These are phyloP conservation scores for Cheilosia urbana DNA, from an alignment of 2,888 invertebrate genomes.

Conservation along the genomic window DNA sequence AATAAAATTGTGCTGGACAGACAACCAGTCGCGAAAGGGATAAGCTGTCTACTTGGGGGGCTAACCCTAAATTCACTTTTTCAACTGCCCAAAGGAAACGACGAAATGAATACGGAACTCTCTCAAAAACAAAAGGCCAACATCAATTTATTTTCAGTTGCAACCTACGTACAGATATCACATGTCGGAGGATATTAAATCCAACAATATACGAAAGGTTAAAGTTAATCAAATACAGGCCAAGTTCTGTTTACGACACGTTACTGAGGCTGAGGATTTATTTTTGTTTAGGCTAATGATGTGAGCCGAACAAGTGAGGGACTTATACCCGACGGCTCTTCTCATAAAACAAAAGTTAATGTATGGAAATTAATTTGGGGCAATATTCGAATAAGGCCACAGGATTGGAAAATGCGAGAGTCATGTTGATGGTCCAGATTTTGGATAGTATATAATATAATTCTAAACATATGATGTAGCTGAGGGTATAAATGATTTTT, in stretches of 20 bases:
- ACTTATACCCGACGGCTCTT: too few species aligned
- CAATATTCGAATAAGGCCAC: background rate
- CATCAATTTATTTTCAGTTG: constrained; percentile 14
- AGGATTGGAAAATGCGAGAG: constrained; percentile 18
- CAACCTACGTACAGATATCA: background rate
- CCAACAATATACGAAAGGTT: constrained; percentile 64
- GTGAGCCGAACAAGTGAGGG: too few species aligned
- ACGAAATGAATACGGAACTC: background rate
- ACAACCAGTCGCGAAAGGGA: constrained; percentile 8
- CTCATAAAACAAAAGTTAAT: background rate
- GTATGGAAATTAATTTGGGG: background rate
- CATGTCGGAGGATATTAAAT: constrained; percentile 48
- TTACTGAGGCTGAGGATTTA: background rate
- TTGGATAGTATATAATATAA: background rate
- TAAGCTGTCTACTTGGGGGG: constrained; percentile 34
- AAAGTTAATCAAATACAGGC: constrained; percentile 67
- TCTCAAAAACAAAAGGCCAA: background rate
- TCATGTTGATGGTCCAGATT: constrained; percentile 3
- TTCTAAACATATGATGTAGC: too few species aligned
- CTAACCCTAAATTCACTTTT: background rate
- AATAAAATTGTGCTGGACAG: background rate
- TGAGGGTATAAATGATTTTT: too few species aligned
- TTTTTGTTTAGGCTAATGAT: too few species aligned
- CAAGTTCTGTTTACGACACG: constrained; percentile 59
- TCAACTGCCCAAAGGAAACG: background rate